Evolutionary conservation across 2,888 invertebrate genomes (phyloP).

Genomic region (Nemoura dubitans): DNA sequence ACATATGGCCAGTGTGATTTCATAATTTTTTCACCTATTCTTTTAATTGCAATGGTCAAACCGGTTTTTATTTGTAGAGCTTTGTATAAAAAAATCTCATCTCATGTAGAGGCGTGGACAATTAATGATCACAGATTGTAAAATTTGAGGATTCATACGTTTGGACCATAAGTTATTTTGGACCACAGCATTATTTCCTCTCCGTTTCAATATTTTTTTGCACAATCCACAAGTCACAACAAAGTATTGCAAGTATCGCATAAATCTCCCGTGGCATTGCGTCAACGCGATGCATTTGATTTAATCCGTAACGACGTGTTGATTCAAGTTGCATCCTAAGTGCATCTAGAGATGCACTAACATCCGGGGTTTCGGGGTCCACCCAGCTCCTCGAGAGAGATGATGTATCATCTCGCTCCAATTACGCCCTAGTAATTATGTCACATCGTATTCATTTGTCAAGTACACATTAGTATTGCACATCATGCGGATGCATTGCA

Average conservation of each 20-base stretch:
- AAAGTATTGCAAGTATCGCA: not conserved
- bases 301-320: constrained; percentile 10
- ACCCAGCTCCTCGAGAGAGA: not conserved
- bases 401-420: not conserved
- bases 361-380: not conserved
- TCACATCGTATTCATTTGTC: not conserved
- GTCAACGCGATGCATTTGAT: constrained; percentile 10
- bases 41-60: too few species aligned
- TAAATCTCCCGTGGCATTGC: not conserved
- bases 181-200: too few species aligned
- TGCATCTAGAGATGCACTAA: constrained; percentile 1
- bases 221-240: not conserved
- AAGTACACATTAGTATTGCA: not conserved
- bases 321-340: not conserved
- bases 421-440: not conserved
- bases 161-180: too few species aligned
- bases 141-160: too few species aligned
- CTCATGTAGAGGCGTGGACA: too few species aligned
- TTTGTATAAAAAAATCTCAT: too few species aligned
- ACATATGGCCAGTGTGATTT: too few species aligned
- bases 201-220: too few species aligned
- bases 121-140: too few species aligned
- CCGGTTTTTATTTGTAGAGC: too few species aligned
- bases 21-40: too few species aligned
- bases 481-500: too few species aligned